phyloP scores from a whole-genome alignment of 2,888 invertebrate species.

The Hirtodrosophila cameraria region DNA sequence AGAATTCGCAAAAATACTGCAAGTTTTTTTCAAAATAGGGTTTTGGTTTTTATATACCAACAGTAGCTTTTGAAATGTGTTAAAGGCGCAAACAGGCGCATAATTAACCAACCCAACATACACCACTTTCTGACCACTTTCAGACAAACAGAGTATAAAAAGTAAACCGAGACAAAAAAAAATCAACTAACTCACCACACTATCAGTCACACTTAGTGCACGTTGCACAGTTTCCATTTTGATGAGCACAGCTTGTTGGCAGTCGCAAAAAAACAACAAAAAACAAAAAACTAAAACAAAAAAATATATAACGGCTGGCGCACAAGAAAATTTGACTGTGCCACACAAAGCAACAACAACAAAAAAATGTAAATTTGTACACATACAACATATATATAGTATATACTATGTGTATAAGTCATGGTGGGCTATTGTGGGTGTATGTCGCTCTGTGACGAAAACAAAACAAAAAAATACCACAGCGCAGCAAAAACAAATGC shows the following conservation, averaged over 20 bases:
- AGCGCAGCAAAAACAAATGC: slow-evolving; percentile 59
- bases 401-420: slow-evolving; percentile 5
- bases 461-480: slow-evolving; percentile 12
- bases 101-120: too few relatives aligned
- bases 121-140: too few relatives aligned
- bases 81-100: too few relatives aligned
- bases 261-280: slow-evolving; percentile 47
- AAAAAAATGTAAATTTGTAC: slow-evolving; percentile 12
- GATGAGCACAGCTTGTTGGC: slow-evolving; percentile 68
- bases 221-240: slow-evolving; percentile 77
- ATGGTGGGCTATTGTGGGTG: background rate
- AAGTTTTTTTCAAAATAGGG: too few relatives aligned
- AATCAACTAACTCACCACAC: slow-evolving; percentile 76
- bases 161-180: slow-evolving; percentile 47
- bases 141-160: too few relatives aligned
- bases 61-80: too few relatives aligned
- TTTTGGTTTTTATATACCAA: too few relatives aligned
- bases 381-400: slow-evolving; percentile 5
- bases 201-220: slow-evolving; percentile 77
- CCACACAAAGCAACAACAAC: slow-evolving; percentile 25
- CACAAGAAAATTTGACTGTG: slow-evolving; percentile 41
- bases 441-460: background rate
- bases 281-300: slow-evolving; percentile 15
- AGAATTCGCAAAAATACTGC: too few relatives aligned
- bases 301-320: slow-evolving; percentile 6